phyloP scores from a whole-genome alignment of 2,113 vertebrate species.

The Limanda limanda region DNA sequence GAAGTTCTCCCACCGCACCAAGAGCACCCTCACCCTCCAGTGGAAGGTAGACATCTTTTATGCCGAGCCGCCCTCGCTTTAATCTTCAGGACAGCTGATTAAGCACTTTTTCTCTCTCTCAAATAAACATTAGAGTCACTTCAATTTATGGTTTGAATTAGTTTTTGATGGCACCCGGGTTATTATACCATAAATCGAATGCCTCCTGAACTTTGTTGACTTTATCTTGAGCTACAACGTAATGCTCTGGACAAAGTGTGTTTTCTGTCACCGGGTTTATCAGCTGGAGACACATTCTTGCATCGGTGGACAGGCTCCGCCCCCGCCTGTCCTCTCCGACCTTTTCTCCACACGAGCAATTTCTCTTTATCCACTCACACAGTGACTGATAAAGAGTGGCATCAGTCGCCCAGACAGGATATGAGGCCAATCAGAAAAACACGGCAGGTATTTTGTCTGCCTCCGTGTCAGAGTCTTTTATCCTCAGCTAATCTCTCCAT shows the following conservation, averaged over 20 bases:
- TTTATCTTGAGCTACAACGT: neutral
- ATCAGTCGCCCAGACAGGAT: slow-evolving; percentile 44
- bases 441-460: slow-evolving; percentile 41
- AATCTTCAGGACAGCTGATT: neutral
- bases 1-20: slow-evolving; percentile 92
- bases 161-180: neutral
- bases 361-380: slow-evolving; percentile 42
- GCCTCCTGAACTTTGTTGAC: neutral
- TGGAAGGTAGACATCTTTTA: slow-evolving; percentile 89
- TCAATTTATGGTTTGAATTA: neutral
- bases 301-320: neutral
- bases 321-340: slow-evolving; percentile 25
- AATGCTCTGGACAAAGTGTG: neutral
- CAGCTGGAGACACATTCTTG: neutral
- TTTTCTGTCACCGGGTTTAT: neutral
- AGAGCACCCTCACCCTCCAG: slow-evolving; percentile 92
- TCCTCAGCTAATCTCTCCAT: slow-evolving; percentile 44
- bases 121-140: neutral
- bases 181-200: neutral
- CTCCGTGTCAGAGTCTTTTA: slow-evolving; percentile 40
- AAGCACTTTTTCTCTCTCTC: neutral
- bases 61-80: neutral
- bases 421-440: slow-evolving; percentile 49
- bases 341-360: slow-evolving; percentile 2
- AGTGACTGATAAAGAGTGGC: slow-evolving; percentile 37